A percentile compares a stretch with the other conserved stretches of the same genome.
phyloP scores from a whole-genome alignment of 2,888 invertebrate species.

The Cheilosia vulpina region DNA sequence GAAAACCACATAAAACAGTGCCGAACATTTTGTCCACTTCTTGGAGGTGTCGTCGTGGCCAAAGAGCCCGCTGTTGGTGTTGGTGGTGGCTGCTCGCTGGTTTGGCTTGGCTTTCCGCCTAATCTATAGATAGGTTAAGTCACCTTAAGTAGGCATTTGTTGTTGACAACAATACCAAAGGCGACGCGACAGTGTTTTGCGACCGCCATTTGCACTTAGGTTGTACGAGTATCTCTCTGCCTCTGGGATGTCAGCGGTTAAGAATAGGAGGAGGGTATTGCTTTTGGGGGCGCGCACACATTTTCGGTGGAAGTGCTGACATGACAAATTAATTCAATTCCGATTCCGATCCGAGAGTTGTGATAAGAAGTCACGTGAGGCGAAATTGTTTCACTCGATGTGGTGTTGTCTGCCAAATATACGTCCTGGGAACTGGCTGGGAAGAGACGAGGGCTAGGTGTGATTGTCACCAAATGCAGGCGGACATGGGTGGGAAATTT shows the following conservation, averaged over 20 bases:
- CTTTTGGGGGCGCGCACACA: constrained; percentile 37
- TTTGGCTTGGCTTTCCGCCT: constrained; percentile 63
- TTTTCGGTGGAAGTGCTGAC: constrained; percentile 75
- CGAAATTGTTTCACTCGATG: constrained; percentile 4
- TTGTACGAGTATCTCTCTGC: constrained; percentile 46
- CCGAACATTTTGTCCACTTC: constrained; percentile 72
- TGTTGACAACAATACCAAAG: constrained; percentile 70
- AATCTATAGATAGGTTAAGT: constrained; percentile 75
- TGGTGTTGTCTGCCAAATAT: neutral
- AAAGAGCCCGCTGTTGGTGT: constrained; percentile 6
- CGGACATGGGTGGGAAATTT: too few relatives aligned
- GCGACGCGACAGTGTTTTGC: constrained; percentile 53
- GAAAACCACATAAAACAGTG: constrained; percentile 75
- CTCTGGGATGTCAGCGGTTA: neutral
- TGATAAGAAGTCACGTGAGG: constrained; percentile 69
- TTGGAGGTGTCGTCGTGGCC: constrained; percentile 35
- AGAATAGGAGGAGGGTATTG: constrained; percentile 1
- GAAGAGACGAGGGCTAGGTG: too few relatives aligned
- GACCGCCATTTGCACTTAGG: constrained; percentile 70
- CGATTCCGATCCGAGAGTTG: constrained; percentile 73
- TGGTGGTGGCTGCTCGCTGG: constrained; percentile 70
- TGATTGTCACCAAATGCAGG: too few relatives aligned
- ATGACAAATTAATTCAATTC: constrained; percentile 75
- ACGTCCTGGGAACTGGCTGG: too few relatives aligned
- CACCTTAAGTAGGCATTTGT: constrained; percentile 75